Evolutionary conservation across 37 sponge, comb jelly and placozoan species (phyloP), one percentile per base, ranked within the genome.

Genomic region (Corticium candelabrum): DNA sequence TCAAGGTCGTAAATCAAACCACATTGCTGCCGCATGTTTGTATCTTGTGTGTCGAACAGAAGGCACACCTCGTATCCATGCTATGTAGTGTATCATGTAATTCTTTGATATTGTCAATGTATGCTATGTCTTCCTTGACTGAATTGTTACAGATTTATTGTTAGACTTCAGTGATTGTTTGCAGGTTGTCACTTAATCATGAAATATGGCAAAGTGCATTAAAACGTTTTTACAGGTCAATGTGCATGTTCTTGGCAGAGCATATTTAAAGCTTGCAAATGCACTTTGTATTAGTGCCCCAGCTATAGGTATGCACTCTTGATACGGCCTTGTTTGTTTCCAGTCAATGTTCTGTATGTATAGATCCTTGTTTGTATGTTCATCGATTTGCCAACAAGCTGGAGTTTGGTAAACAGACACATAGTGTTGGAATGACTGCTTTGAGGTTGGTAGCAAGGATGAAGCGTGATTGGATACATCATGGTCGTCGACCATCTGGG

Each of bases 391-490:
- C 99, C 3, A 88, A 95, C 79, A 95, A 93, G 57, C 84, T 99
- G 38, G 93, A 95, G 75, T 77, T 99, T 3, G 91, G 89, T 4
- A 93, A 95, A 36, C 92, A 95, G 83, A 85, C 82, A 1, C 91
- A 99, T 71, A 89, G 90, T 29, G 96, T 95, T 15, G 87, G 92
- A 3, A 87, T 85, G 86, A 93, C 93, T 38, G 96, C 96, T 21
- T 74, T 96, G 81, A 40, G 96, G 50, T 83, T 99, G 31, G 99
- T 99, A 0, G 83, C 90, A 35, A 82, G 99, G 38, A 99, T 99
- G 99, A 99, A 99, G 77, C 40, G 99, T 34, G 99, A 99, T 76
- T 99, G 99, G 99, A 92, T 99, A 74, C 82, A 86, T 62, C 86
- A 85, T 78, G 99, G 99, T n/a, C 67, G 99, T 56, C 82, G 96